These are phyloP conservation scores for Uromys caudimaculatus DNA, from an alignment of 2,797 vertebrate genomes.

Conservation along the genomic window DNA sequence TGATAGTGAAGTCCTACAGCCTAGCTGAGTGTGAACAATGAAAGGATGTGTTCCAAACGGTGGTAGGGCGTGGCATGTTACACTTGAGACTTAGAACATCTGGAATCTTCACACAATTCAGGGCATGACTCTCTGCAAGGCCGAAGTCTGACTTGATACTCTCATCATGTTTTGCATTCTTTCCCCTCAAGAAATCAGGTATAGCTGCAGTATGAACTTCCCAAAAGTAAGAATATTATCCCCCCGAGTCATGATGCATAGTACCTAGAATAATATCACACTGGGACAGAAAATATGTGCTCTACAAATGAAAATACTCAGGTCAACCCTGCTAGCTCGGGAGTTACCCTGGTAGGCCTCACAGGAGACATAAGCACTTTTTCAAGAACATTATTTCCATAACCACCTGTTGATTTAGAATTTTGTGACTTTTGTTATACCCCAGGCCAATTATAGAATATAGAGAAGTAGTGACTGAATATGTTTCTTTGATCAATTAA, in stretches of 20 bases:
- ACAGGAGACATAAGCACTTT: not conserved
- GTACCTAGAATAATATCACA: not conserved
- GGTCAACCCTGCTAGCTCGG: not conserved
- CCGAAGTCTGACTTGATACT: not conserved
- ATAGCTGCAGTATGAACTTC: not conserved
- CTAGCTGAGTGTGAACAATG: not conserved
- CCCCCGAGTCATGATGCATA: not conserved
- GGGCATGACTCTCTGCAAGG: not conserved
- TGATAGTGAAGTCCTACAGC: not conserved
- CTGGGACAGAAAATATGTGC: not conserved
- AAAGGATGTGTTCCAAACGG: not conserved
- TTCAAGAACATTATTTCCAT: not conserved
- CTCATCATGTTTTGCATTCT: not conserved
- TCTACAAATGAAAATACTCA: not conserved
- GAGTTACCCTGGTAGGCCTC: not conserved
- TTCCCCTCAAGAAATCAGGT: slow-evolving; percentile 37
- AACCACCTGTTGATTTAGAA: not conserved
- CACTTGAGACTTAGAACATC: not conserved
- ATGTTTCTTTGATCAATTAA: slow-evolving; percentile 49
- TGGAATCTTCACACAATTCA: not conserved
- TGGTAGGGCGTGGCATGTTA: not conserved
- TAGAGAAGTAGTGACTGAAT: not conserved
- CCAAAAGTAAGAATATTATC: slow-evolving; percentile 18
- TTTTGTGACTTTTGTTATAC: not conserved
- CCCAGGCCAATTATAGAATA: not conserved